phyloP scores from a whole-genome alignment of 2,113 vertebrate genomes.

The Mola mola region DNA sequence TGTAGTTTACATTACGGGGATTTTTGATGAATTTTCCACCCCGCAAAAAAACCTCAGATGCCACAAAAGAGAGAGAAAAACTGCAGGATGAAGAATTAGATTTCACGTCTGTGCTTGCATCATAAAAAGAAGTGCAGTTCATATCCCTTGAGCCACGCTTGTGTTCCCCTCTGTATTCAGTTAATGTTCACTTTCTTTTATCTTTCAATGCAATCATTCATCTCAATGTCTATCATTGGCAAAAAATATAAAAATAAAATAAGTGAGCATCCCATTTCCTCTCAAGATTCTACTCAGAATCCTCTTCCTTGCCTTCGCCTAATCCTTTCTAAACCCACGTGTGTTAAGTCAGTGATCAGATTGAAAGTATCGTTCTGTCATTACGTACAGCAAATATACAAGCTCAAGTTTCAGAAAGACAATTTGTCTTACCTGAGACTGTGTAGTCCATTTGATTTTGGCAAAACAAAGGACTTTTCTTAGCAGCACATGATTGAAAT shows the following conservation, averaged over 20 bases:
- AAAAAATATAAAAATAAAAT: conserved; percentile 55
- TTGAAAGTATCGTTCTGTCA: conserved; percentile 13
- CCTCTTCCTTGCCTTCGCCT: conserved; percentile 40
- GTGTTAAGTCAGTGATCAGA: conserved; percentile 39
- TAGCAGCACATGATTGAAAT: conserved; percentile 27
- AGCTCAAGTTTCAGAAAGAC: conserved; percentile 6
- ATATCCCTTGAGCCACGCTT: conserved; percentile 58
- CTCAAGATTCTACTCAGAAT: conserved; percentile 55
- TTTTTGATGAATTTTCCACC: conserved; percentile 36
- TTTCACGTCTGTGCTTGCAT: conserved; percentile 60
- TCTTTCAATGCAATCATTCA: conserved; percentile 80
- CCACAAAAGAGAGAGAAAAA: conserved; percentile 31
- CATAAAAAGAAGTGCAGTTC: conserved; percentile 67
- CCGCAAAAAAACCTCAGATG: conserved; percentile 29
- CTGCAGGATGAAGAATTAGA: conserved; percentile 28
- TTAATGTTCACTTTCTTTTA: conserved; percentile 70
- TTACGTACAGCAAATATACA: conserved; percentile 22
- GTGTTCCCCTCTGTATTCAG: conserved; percentile 68
- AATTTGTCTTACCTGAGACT: conserved; percentile 5
- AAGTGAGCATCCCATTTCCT: conserved; percentile 60
- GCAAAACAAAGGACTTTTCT: conserved; percentile 29
- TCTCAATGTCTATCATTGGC: conserved; percentile 70
- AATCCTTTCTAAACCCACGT: conserved; percentile 34
- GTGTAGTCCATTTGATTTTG: conserved; percentile 17
- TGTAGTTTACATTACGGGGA: conserved; percentile 35